Evolutionary conservation across 1,140 invertebrate species (phyloP), one percentile per base, ranked within the genome.

Genomic region (Asbolus verrucosus): DNA sequence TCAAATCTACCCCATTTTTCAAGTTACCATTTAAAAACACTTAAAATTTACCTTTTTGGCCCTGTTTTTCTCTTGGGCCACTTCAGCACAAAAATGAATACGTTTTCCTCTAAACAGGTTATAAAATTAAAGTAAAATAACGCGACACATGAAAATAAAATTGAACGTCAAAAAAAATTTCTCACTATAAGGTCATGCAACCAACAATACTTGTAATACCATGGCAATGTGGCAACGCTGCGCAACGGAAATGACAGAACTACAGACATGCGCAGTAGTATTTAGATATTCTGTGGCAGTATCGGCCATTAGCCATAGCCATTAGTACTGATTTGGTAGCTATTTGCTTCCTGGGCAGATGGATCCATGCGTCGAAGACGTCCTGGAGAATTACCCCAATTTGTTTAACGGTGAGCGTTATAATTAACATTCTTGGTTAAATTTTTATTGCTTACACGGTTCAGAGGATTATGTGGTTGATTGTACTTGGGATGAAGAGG

Each of bases 391-490:
- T 54, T 54, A 54, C 11, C 46, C 46, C 19, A 54, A 54, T 54
- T 54, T 54, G 24, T 21, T 54, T 1, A 54, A 54, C 46, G 46
- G 46, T 54, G 46, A 54, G 8, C 18, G 27, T 54, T 54, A 54
- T 54, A 54, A 54, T 54, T 54, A 54, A 54, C 46, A 54, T 54
- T 54, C 46, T 27, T 54, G 46, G 46, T 54, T 54, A 24, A 54
- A 54, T 54, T 13, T 54, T 54, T 54, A 54, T 54, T 54, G 19
- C 19, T 54, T 54, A 54, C 18, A 54, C 46, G 46, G n/a, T 54
- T 54, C 46, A 54, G 46, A 54, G 3, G 46, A 54, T 54, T 21
- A 54, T 21, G 46, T 54, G 1, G 46, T 54, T 4, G 46, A 54
- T 13, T 54, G 46, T 27, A 54, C 43, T 18, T 50, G 46, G 46